Percentiles rank a stretch among this genome's conserved stretches.
Evolutionary conservation across 2,113 vertebrate species (phyloP).

Genomic region (Pterocles gutturalis): DNA sequence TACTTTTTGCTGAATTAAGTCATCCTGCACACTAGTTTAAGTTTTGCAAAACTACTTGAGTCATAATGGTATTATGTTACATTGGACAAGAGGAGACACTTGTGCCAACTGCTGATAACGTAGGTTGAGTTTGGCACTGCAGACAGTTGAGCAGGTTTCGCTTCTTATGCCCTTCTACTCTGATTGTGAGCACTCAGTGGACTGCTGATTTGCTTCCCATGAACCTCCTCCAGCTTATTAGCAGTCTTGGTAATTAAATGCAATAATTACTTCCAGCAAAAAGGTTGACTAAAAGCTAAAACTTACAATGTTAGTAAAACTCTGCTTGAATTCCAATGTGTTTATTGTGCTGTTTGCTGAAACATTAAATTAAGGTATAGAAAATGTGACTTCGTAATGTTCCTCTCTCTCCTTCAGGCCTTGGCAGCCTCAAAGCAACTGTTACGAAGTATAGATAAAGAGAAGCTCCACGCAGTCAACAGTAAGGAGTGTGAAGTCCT

Average conservation of each 20-base stretch:
- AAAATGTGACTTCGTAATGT: not conserved
- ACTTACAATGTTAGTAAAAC: not conserved
- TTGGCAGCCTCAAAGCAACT: conserved; percentile 88
- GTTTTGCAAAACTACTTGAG: not conserved
- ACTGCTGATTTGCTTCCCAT: not conserved
- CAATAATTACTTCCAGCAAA: not conserved
- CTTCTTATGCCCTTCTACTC: not conserved
- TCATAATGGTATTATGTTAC: not conserved
- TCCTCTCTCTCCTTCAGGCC: conserved; percentile 71
- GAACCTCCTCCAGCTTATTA: not conserved
- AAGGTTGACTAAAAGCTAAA: not conserved
- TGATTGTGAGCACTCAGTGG: not conserved
- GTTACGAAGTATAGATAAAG: conserved; percentile 81
- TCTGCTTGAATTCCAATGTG: not conserved
- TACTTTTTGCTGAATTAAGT: not conserved
- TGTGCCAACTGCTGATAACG: not conserved
- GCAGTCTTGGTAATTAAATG: not conserved
- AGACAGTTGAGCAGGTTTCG: not conserved
- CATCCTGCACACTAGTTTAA: not conserved
- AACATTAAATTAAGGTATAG: not conserved
- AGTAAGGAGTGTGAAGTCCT: conserved; percentile 82
- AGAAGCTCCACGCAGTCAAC: conserved; percentile 84
- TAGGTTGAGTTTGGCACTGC: not conserved
- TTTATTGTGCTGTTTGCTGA: not conserved
- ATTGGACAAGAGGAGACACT: not conserved